These are phyloP conservation scores for Elephas maximus DNA, from an alignment of 2,113 vertebrate genomes.

Conservation along the genomic window DNA sequence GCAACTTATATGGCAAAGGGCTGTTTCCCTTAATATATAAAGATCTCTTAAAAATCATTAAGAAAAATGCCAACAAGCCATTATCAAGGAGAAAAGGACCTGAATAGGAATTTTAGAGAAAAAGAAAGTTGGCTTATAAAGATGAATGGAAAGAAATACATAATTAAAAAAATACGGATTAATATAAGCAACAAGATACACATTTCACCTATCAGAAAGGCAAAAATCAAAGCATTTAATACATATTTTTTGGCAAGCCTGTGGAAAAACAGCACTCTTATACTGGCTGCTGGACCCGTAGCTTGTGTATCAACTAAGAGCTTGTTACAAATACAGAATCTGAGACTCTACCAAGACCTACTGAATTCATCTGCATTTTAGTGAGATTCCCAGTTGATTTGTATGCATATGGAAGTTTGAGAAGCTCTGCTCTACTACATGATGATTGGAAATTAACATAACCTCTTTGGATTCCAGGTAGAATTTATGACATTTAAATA, in stretches of 20 bases:
- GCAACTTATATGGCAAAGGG: neutral
- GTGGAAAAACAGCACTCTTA: neutral
- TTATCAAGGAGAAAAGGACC: neutral
- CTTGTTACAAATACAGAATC: slow-evolving; percentile 46
- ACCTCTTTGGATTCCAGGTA: slow-evolving; percentile 49
- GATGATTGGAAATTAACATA: slow-evolving; percentile 45
- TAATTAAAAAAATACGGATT: slow-evolving; percentile 64
- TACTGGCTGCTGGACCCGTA: slow-evolving; percentile 35
- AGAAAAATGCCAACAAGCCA: slow-evolving; percentile 25
- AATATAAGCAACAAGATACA: slow-evolving; percentile 42
- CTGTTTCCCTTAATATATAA: slow-evolving; percentile 6
- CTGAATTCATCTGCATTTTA: slow-evolving; percentile 30
- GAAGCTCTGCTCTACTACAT: neutral
- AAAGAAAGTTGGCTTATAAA: slow-evolving; percentile 48
- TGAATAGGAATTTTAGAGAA: neutral
- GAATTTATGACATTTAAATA: slow-evolving; percentile 49
- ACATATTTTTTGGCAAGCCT: neutral
- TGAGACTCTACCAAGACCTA: neutral
- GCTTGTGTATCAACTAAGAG: slow-evolving; percentile 16
- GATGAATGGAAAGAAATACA: neutral
- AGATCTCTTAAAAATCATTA: slow-evolving; percentile 46
- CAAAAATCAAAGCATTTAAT: slow-evolving; percentile 34
- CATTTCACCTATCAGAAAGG: slow-evolving; percentile 13
- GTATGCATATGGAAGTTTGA: no score
- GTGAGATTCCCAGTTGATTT: neutral